Conservation (phyloP, 2,113 vertebrate genomes). For the Lontra canadensis region DNA sequence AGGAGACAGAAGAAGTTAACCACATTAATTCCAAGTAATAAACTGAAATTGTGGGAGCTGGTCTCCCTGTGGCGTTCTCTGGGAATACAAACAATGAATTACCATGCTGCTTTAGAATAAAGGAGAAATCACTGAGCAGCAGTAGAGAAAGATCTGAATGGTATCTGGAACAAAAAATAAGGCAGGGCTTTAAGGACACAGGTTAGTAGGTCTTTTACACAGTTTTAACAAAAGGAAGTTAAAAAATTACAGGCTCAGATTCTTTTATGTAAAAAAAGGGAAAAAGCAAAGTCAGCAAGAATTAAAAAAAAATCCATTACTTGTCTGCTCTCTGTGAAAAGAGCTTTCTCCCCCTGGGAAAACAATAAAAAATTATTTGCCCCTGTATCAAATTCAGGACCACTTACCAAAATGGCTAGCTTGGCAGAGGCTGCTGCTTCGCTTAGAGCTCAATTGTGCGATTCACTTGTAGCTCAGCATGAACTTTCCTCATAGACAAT, state of each 20-base stretch:
- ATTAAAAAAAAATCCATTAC: background rate
- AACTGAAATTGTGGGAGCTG: background rate
- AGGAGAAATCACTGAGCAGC: background rate
- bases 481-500: constrained; percentile 33
- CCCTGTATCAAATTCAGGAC: constrained; percentile 55
- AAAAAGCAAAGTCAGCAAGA: constrained; percentile 11
- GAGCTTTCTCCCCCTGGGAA: constrained; percentile 22
- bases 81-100: background rate
- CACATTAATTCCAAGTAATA: background rate
- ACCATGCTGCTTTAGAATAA: background rate
- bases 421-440: background rate
- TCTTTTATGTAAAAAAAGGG: background rate
- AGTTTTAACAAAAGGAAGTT: constrained; percentile 36
- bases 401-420: constrained; percentile 58
- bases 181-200: background rate
- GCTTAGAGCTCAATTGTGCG: background rate
- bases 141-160: background rate
- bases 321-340: constrained; percentile 31
- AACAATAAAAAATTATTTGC: constrained; percentile 62
- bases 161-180: background rate
- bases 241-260: constrained; percentile 36
- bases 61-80: background rate
- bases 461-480: constrained; percentile 21
- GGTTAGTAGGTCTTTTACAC: background rate
- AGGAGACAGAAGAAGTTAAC: constrained; percentile 23